phyloP scores from a whole-genome alignment of 2,797 vertebrate species.

The Crenuchus spilurus region DNA sequence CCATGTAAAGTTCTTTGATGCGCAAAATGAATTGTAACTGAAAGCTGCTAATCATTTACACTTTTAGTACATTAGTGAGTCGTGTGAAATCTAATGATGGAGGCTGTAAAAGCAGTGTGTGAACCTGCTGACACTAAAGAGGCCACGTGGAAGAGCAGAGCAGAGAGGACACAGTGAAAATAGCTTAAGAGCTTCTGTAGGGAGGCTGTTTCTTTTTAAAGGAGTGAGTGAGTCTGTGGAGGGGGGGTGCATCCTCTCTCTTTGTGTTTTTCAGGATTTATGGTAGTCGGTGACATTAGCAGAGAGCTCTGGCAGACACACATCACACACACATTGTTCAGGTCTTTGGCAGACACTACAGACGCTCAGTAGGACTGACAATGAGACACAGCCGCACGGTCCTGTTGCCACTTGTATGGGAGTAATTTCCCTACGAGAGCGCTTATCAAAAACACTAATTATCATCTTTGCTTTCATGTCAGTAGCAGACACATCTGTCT shows the following conservation, averaged over 20 bases:
- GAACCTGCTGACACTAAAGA: constrained; percentile 41
- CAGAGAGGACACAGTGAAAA: constrained; percentile 39
- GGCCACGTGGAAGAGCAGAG: constrained; percentile 40
- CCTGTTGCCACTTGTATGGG: constrained; percentile 60
- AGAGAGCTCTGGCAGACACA: constrained; percentile 26
- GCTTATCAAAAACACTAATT: constrained; percentile 55
- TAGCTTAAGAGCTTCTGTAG: constrained; percentile 39
- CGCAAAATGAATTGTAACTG: too few relatives aligned
- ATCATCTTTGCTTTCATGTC: constrained; percentile 60
- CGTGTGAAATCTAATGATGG: constrained; percentile 3
- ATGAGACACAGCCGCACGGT: constrained; percentile 54
- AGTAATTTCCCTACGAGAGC: constrained; percentile 55
- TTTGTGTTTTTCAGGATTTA: constrained; percentile 41
- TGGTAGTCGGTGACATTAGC: constrained; percentile 42
- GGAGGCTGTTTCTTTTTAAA: constrained; percentile 20
- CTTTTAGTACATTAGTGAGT: not conserved
- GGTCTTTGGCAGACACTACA: constrained; percentile 57
- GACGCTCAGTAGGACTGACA: constrained; percentile 46
- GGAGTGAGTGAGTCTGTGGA: not conserved
- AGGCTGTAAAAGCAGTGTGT: constrained; percentile 25
- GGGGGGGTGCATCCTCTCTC: constrained; percentile 30
- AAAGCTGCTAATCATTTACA: too few relatives aligned
- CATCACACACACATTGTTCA: constrained; percentile 43
- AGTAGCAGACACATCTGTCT: constrained; percentile 56
- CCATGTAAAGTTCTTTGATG: too few relatives aligned